These are phyloP conservation scores for Eustalomyia histrio DNA, from an alignment of 2,888 invertebrate genomes.

Conservation along the genomic window DNA sequence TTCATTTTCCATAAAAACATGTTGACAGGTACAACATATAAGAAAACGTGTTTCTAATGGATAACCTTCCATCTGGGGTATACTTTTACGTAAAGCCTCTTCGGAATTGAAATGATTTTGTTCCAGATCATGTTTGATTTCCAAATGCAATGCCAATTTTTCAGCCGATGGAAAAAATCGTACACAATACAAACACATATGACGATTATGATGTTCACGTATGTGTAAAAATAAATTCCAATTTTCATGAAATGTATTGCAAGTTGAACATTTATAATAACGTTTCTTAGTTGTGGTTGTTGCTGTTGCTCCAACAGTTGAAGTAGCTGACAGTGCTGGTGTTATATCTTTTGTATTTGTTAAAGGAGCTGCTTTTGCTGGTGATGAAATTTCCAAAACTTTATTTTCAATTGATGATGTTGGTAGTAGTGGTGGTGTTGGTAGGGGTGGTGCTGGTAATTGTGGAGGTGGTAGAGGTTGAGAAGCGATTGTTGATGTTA, in stretches of 20 bases:
- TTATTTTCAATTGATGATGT: constrained; percentile 1
- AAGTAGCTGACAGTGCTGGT: constrained; percentile 12
- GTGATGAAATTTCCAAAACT: not conserved
- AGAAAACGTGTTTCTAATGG: constrained; percentile 82
- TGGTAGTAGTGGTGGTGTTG: not conserved
- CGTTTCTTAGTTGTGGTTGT: constrained; percentile 78
- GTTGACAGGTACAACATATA: constrained; percentile 90
- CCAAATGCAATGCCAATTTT: constrained; percentile 88
- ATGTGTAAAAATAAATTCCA: constrained; percentile 93
- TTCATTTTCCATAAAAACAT: constrained; percentile 87
- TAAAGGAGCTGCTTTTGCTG: not conserved
- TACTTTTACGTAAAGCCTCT: constrained; percentile 83
- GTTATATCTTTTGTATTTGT: constrained; percentile 12
- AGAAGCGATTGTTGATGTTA: constrained; percentile 64
- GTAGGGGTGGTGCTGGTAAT: not conserved
- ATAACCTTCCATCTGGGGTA: constrained; percentile 81
- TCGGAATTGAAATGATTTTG: constrained; percentile 85
- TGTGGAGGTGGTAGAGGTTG: constrained; percentile 7
- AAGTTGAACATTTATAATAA: constrained; percentile 90
- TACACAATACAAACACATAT: constrained; percentile 90
- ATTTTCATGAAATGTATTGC: constrained; percentile 91
- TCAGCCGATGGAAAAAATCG: constrained; percentile 91
- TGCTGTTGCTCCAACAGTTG: constrained; percentile 8
- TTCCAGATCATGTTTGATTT: constrained; percentile 88
- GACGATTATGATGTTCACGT: constrained; percentile 89